These are phyloP conservation scores for Oligia fasciuncula DNA, from an alignment of 2,888 invertebrate species.

Conservation along the genomic window DNA sequence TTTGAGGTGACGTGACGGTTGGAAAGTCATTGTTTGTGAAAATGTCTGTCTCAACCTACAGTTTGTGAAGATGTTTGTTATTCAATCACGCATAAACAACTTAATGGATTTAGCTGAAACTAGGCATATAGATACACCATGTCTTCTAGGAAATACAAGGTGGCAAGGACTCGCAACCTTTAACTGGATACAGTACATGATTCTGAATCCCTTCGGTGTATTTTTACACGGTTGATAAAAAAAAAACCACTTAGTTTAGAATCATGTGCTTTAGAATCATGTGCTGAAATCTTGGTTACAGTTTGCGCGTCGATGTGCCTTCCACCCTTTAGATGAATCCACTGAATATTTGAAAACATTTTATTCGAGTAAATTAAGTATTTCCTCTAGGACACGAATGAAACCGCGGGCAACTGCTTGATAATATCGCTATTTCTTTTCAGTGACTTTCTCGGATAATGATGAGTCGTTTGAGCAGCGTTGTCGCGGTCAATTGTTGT, in stretches of 20 bases:
- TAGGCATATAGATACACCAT: background rate
- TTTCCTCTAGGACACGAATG: background rate
- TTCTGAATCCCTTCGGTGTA: no score
- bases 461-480: background rate
- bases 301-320: no score
- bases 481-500: conserved; percentile 13
- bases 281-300: no score
- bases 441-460: background rate
- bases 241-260: no score
- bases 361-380: background rate
- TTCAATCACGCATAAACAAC: background rate
- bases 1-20: conserved; percentile 13
- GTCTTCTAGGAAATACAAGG: background rate
- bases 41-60: background rate
- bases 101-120: background rate
- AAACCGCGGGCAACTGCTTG: background rate
- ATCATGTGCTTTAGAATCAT: no score
- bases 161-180: no score
- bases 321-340: background rate
- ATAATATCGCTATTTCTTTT: background rate
- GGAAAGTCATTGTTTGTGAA: conserved; percentile 23
- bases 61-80: no score
- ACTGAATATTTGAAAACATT: background rate
- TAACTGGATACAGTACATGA: no score
- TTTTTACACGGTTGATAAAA: no score